Conservation (phyloP, 2,888 invertebrate species). For the Halocaridina rubra region DNA sequence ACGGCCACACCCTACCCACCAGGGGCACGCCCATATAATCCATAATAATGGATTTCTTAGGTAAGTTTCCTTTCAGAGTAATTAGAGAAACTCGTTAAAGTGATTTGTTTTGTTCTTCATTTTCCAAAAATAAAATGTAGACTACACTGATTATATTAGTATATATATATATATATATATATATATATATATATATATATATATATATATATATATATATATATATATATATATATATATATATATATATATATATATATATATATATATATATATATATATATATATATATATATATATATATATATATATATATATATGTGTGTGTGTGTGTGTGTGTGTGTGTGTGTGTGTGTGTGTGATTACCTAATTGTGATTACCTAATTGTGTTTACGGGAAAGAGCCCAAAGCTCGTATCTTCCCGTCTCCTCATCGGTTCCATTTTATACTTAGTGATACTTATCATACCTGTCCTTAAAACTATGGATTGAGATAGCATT, state of each 20-base stretch:
- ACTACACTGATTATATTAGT: neutral
- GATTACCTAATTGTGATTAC: no score
- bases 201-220: neutral
- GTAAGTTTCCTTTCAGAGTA: no score
- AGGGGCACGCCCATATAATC: constrained; percentile 31
- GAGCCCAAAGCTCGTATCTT: no score
- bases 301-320: neutral
- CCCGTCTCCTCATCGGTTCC: no score
- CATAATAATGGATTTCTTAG: constrained; percentile 19
- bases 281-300: neutral
- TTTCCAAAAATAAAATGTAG: no score
- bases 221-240: neutral
- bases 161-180: neutral
- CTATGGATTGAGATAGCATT: no score
- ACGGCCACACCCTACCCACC: constrained; percentile 38
- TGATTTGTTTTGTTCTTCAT: no score
- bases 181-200: neutral
- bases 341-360: no score
- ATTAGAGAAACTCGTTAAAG: no score
- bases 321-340: neutral
- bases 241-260: neutral
- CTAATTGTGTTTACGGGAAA: no score
- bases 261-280: neutral
- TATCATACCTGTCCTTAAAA: no score
- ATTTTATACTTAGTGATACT: no score